Evolutionary conservation across 2,113 vertebrate species (phyloP).

Genomic region (Ptychochromis oligacanthus): DNA sequence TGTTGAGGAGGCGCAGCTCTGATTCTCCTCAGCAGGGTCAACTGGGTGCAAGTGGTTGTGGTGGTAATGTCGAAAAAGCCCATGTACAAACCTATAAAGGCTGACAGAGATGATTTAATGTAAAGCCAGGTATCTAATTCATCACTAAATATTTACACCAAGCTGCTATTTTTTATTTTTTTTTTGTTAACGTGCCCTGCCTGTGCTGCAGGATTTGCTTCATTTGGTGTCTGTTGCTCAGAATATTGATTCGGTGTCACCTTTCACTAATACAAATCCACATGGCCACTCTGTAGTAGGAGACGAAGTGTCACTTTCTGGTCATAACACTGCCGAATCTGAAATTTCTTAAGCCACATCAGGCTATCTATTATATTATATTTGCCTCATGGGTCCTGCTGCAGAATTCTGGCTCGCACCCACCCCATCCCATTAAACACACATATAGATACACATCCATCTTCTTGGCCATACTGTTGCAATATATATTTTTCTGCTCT

Average conservation of each 20-base stretch:
- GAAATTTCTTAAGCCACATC: not conserved
- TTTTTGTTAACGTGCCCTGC: not conserved
- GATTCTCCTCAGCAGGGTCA: conserved; percentile 45
- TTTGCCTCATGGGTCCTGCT: not conserved
- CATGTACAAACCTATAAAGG: not conserved
- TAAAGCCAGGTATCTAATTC: not conserved
- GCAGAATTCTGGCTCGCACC: not conserved
- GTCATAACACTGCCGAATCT: not conserved
- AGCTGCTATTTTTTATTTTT: not conserved
- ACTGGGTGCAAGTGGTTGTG: conserved; percentile 36
- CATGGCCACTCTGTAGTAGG: not conserved
- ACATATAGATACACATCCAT: not conserved
- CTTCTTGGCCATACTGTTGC: not conserved
- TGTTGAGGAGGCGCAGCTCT: conserved; percentile 33
- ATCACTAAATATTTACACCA: not conserved
- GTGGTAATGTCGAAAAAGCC: not conserved
- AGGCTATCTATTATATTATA: not conserved
- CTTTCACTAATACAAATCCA: not conserved
- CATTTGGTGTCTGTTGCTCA: not conserved
- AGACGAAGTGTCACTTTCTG: not conserved
- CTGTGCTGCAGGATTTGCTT: conserved; percentile 38
- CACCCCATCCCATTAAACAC: not conserved
- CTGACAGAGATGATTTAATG: not conserved
- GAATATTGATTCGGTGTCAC: conserved; percentile 11
- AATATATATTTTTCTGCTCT: not conserved